These are phyloP conservation scores for Aphodius sticticus DNA, from an alignment of 2,888 invertebrate genomes.

Conservation along the genomic window DNA sequence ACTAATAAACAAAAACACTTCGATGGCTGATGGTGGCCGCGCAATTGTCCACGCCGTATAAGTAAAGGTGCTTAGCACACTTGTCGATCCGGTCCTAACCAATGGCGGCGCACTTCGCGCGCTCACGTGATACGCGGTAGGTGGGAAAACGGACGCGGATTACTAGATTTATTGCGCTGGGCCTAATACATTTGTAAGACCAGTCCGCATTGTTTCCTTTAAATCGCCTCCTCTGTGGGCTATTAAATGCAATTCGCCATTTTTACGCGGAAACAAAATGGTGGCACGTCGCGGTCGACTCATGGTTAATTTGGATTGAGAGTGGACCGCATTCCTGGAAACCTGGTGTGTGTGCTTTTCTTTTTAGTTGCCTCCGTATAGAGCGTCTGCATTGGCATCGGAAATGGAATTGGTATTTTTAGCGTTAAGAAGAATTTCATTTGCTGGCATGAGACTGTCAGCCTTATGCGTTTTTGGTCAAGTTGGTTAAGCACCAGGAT, in stretches of 20 bases:
- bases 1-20: conserved; percentile 53
- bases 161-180: conserved; percentile 41
- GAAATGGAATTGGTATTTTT: conserved; percentile 4
- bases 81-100: conserved; percentile 48
- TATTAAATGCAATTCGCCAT: conserved; percentile 40
- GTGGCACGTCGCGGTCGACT: conserved; percentile 16
- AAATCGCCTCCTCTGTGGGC: conserved; percentile 8
- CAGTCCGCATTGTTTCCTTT: conserved; percentile 39
- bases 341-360: background rate
- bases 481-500: background rate
- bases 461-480: background rate
- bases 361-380: background rate
- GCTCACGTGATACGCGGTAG: conserved; percentile 47
- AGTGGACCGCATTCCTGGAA: conserved; percentile 13
- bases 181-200: conserved; percentile 38
- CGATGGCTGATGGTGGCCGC: conserved; percentile 48
- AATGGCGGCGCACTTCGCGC: conserved; percentile 38
- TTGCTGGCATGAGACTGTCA: background rate
- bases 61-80: conserved; percentile 44
- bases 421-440: background rate
- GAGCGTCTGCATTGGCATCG: background rate
- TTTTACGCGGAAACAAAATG: conserved; percentile 32
- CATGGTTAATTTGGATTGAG: conserved; percentile 8
- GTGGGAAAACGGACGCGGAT: conserved; percentile 49
- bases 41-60: conserved; percentile 49